These are phyloP conservation scores for Phocides pigmalion DNA, from an alignment of 1,140 invertebrate species.

Conservation along the genomic window DNA sequence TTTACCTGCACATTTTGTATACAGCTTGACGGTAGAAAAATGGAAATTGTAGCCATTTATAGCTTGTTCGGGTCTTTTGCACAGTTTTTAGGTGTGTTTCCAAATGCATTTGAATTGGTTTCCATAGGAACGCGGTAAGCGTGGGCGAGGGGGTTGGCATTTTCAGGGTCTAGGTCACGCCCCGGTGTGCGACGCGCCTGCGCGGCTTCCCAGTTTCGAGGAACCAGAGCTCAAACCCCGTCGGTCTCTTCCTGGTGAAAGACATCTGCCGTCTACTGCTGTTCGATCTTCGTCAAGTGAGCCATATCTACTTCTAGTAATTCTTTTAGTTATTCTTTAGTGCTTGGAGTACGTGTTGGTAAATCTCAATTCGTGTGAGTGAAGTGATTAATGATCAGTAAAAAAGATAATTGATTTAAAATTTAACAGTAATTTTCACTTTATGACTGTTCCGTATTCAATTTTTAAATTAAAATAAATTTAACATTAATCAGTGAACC, in stretches of 20 bases:
- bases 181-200: conserved; percentile 63
- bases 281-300: conserved; percentile 16
- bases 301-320: not conserved
- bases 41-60: not conserved
- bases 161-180: conserved; percentile 84
- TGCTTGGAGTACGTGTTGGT: not conserved
- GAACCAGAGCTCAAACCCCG: conserved; percentile 59
- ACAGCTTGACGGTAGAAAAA: not conserved
- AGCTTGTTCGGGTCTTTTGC: not conserved
- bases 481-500: no score
- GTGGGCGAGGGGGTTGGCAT: conserved; percentile 72
- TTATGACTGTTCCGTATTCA: no score
- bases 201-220: conserved; percentile 53
- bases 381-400: no score
- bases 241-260: conserved; percentile 54
- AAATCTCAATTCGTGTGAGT: not conserved
- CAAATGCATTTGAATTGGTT: conserved; percentile 54
- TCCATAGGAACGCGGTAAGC: conserved; percentile 64
- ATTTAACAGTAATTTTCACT: no score
- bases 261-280: conserved; percentile 27
- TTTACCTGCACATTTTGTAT: not conserved
- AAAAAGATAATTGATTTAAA: no score
- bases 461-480: no score
- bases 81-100: conserved; percentile 18
- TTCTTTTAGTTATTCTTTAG: not conserved